A percentile compares a stretch with the other conserved stretches of the same genome.
Conservation (phyloP, 2,888 invertebrate genomes). For the Pimpla rufipes region DNA sequence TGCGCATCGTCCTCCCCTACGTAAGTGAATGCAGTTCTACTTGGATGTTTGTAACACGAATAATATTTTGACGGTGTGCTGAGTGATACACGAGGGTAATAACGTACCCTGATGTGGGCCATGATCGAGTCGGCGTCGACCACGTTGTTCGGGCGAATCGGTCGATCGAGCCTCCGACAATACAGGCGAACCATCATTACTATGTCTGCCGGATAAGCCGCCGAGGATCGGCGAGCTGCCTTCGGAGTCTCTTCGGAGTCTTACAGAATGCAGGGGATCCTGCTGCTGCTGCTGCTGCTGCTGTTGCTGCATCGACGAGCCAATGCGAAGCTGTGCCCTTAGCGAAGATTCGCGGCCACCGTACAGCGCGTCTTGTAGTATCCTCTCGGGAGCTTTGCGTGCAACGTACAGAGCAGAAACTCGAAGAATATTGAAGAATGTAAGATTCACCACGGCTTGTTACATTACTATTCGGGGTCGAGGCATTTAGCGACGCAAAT, state of each 20-base stretch:
- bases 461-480: not conserved
- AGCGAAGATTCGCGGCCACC: constrained; percentile 79
- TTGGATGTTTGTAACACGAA: too few species aligned
- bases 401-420: constrained; percentile 35
- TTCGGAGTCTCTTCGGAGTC: constrained; percentile 80
- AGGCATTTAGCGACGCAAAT: constrained; percentile 41
- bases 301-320: constrained; percentile 79
- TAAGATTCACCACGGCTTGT: constrained; percentile 45
- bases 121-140: constrained; percentile 79
- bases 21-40: too few species aligned
- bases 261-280: constrained; percentile 78
- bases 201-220: constrained; percentile 75
- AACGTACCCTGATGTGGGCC: constrained; percentile 82
- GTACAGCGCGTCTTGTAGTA: constrained; percentile 78
- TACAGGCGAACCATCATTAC: constrained; percentile 76
- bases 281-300: too few species aligned
- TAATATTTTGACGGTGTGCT: too few species aligned
- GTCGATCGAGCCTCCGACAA: constrained; percentile 76
- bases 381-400: constrained; percentile 79
- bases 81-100: constrained; percentile 9
- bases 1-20: too few species aligned
- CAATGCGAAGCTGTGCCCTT: constrained; percentile 80
- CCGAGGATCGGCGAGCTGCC: constrained; percentile 72
- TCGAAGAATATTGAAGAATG: constrained; percentile 55
- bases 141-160: constrained; percentile 78